A percentile compares a stretch with the other conserved stretches of the same genome.
Evolutionary conservation across 2,797 vertebrate genomes (phyloP).

Genomic region (Clarias platycephalus): DNA sequence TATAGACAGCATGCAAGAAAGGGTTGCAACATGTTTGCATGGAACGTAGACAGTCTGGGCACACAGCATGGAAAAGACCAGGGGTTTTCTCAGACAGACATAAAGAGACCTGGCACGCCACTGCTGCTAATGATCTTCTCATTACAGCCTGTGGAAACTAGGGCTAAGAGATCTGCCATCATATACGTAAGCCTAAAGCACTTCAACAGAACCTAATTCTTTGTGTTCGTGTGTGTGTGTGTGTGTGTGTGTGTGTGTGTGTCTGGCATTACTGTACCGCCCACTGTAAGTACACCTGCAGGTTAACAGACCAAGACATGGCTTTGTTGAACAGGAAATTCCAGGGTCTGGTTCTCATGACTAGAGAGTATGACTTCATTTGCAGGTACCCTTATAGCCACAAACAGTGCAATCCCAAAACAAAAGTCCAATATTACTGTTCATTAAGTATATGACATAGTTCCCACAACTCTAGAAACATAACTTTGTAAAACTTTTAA

Average conservation of each 20-base stretch:
- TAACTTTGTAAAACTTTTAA: too few species aligned
- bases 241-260: conserved; percentile 22
- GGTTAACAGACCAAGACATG: conserved; percentile 36
- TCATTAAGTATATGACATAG: background rate
- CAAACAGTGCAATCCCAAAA: background rate
- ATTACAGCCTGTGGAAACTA: conserved; percentile 33
- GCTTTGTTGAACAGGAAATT: conserved; percentile 36
- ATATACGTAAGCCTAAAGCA: conserved; percentile 13
- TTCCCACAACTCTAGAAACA: background rate
- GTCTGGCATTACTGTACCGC: background rate
- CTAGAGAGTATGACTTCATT: conserved; percentile 12
- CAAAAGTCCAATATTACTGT: background rate
- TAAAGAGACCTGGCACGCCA: background rate
- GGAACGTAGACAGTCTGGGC: background rate
- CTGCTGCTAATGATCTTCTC: conserved; percentile 30
- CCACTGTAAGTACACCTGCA: conserved; percentile 25
- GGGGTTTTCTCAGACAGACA: conserved; percentile 24
- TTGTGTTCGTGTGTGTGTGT: background rate
- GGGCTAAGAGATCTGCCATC: background rate
- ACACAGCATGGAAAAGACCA: conserved; percentile 31
- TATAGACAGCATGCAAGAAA: background rate
- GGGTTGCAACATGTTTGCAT: conserved; percentile 9
- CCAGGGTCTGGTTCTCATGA: conserved; percentile 41
- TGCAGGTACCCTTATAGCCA: conserved; percentile 9
- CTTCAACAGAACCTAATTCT: conserved; percentile 18